Conservation (phyloP, 2,888 invertebrate species). For the Neoaliturus tenellus region DNA sequence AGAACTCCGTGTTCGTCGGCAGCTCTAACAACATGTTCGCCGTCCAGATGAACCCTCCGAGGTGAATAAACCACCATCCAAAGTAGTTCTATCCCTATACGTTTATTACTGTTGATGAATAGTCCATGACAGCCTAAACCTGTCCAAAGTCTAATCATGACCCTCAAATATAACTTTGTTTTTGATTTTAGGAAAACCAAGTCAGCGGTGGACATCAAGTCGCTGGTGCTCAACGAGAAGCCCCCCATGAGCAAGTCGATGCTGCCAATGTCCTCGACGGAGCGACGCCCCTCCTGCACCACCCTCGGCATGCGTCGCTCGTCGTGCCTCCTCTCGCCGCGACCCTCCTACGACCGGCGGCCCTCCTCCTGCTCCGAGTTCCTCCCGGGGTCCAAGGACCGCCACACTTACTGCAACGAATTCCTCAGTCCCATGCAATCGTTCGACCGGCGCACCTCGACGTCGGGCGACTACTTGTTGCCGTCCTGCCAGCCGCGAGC, state of each 20-base stretch:
- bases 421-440: slow-evolving; percentile 59
- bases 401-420: slow-evolving; percentile 50
- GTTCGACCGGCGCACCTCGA: slow-evolving; percentile 57
- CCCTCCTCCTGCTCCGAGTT: slow-evolving; percentile 55
- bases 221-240: slow-evolving; percentile 73
- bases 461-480: slow-evolving; percentile 55
- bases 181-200: slow-evolving; percentile 78
- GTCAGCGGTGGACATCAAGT: slow-evolving; percentile 90
- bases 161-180: too few relatives aligned
- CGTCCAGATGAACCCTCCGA: slow-evolving; percentile 77
- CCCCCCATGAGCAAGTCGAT: slow-evolving; percentile 65
- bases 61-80: too few relatives aligned
- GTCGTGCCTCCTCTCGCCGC: slow-evolving; percentile 59
- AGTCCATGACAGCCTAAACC: too few relatives aligned
- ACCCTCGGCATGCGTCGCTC: slow-evolving; percentile 54
- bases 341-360: slow-evolving; percentile 36
- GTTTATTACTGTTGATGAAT: too few relatives aligned
- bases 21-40: slow-evolving; percentile 80
- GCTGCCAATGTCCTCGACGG: slow-evolving; percentile 64
- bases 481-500: too few relatives aligned
- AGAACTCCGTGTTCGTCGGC: slow-evolving; percentile 93
- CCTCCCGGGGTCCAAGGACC: slow-evolving; percentile 25
- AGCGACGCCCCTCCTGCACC: slow-evolving; percentile 54
- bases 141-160: too few relatives aligned
- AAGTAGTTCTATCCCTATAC: too few relatives aligned